Conservation (phyloP, 2,888 invertebrate genomes). For the Hymenopus coronatus region DNA sequence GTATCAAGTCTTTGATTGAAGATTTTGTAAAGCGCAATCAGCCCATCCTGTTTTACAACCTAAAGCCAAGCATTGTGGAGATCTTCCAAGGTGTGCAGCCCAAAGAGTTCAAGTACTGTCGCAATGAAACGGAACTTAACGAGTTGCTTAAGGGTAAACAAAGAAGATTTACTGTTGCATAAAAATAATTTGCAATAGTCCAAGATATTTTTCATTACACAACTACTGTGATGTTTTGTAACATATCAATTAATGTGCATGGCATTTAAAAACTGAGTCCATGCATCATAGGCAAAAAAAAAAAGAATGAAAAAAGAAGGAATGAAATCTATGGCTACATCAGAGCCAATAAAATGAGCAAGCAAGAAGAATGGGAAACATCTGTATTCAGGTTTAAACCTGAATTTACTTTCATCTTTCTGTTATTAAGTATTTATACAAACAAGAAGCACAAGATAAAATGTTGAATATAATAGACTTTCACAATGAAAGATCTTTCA, state of each 20-base stretch:
- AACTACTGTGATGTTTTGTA: neutral
- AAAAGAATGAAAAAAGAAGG: no score
- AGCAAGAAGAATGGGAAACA: neutral
- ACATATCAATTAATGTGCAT: neutral
- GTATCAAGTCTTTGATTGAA: slow-evolving; percentile 57
- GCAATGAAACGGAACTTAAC: slow-evolving; percentile 54
- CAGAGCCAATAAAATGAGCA: neutral
- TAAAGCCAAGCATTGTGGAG: slow-evolving; percentile 57
- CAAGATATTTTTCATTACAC: neutral
- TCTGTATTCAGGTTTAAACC: neutral
- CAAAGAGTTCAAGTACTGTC: slow-evolving; percentile 54
- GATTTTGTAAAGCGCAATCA: slow-evolving; percentile 58
- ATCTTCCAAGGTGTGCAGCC: slow-evolving; percentile 59
- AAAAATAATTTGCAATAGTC: neutral
- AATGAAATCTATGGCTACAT: neutral
- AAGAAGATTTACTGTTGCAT: neutral
- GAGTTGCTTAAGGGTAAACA: slow-evolving; percentile 52
- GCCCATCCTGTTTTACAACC: slow-evolving; percentile 56
- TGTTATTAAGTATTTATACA: neutral
- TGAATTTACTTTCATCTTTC: neutral
- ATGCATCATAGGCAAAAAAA: neutral
- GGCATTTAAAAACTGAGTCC: neutral
- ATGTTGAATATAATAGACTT: neutral
- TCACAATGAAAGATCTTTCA: neutral
- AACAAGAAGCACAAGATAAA: neutral